phyloP scores from a whole-genome alignment of 2,797 vertebrate genomes.

The Muscicapa striata region DNA sequence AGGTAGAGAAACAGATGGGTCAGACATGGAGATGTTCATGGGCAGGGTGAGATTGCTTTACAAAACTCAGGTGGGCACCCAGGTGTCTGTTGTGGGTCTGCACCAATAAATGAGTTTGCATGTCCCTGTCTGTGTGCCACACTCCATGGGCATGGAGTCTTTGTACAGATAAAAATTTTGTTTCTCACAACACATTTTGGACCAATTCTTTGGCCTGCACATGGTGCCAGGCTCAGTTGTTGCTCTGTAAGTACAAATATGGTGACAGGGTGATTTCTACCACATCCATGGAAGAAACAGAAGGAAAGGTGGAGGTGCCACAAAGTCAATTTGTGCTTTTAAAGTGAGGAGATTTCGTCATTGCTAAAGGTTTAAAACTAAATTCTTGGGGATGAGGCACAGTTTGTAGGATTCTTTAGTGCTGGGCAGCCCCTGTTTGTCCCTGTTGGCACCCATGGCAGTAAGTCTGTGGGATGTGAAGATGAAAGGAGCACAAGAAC shows the following conservation, averaged over 20 bases:
- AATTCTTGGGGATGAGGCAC: not conserved
- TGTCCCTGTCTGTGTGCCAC: fast-evolving
- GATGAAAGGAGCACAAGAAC: not conserved
- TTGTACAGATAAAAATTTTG: not conserved
- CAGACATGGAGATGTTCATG: not conserved
- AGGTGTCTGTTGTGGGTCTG: not conserved
- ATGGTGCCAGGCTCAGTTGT: fast-evolving
- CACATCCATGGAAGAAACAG: not conserved
- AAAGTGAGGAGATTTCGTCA: not conserved
- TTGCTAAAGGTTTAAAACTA: not conserved
- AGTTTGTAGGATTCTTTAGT: not conserved
- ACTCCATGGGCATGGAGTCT: fast-evolving
- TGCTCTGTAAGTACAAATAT: not conserved
- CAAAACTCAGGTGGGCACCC: not conserved
- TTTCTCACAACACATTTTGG: fast-evolving
- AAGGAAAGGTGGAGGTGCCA: not conserved
- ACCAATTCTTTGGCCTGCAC: not conserved
- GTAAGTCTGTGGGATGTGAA: not conserved
- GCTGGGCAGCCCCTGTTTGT: not conserved
- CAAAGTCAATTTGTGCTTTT: not conserved
- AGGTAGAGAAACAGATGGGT: not conserved
- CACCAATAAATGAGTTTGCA: not conserved
- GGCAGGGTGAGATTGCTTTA: not conserved
- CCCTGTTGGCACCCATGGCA: fast-evolving
- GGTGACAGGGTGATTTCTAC: fast-evolving